These are phyloP conservation scores for Sebastes baramenuke DNA, from an alignment of 2,797 vertebrate species.

Conservation along the genomic window DNA sequence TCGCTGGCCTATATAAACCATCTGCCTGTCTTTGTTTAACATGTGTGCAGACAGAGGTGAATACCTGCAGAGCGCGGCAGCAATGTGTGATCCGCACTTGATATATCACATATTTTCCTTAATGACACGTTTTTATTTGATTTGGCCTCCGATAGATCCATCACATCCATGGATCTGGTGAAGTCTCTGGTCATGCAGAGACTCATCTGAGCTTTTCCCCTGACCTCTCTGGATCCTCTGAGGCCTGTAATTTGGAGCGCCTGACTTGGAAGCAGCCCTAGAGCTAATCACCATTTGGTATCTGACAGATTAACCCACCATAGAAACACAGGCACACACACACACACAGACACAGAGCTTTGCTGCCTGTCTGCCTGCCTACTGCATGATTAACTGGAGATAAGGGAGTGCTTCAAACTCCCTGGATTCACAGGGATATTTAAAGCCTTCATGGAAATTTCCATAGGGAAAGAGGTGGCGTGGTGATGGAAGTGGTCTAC, in stretches of 20 bases:
- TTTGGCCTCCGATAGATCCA: background rate
- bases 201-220: slow-evolving; percentile 54
- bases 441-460: slow-evolving; percentile 81
- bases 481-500: slow-evolving; percentile 52
- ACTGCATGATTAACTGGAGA: slow-evolving; percentile 81
- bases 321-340: slow-evolving; percentile 52
- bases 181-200: slow-evolving; percentile 46
- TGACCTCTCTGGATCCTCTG: slow-evolving; percentile 74
- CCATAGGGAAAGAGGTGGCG: slow-evolving; percentile 68
- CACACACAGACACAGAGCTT: slow-evolving; percentile 19
- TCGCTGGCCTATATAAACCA: slow-evolving; percentile 73
- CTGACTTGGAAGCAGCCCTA: slow-evolving; percentile 79
- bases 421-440: slow-evolving; percentile 78
- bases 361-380: slow-evolving; percentile 66
- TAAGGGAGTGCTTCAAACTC: slow-evolving; percentile 79
- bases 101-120: background rate
- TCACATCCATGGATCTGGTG: slow-evolving; percentile 19
- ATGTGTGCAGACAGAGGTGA: slow-evolving; percentile 40
- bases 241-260: slow-evolving; percentile 80
- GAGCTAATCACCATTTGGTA: slow-evolving; percentile 82
- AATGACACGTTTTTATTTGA: background rate
- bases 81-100: background rate
- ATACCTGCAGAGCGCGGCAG: slow-evolving; percentile 46
- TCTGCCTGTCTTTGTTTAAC: slow-evolving; percentile 73
- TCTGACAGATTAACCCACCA: slow-evolving; percentile 79